phyloP scores from a whole-genome alignment of 2,797 vertebrate genomes.

The Pipistrellus nathusii region DNA sequence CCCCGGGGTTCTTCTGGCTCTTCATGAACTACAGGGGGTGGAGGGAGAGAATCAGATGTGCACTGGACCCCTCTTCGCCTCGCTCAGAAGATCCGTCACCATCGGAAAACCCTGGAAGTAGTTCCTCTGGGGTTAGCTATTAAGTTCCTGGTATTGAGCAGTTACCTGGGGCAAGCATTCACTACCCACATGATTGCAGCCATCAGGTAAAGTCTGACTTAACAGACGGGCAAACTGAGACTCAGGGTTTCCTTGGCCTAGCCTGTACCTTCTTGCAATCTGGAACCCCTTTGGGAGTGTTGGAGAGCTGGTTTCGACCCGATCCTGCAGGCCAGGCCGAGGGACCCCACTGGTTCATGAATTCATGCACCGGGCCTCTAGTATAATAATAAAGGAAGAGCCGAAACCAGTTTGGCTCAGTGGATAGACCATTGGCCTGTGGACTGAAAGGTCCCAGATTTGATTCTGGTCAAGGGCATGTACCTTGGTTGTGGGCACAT shows the following conservation, averaged over 20 bases:
- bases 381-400: not conserved
- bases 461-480: too few species aligned
- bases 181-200: not conserved
- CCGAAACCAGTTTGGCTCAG: not conserved
- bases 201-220: not conserved
- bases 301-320: too few species aligned
- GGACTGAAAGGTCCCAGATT: too few species aligned
- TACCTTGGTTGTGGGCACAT: too few species aligned
- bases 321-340: too few species aligned
- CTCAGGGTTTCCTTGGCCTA: not conserved
- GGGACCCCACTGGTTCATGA: too few species aligned
- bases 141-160: not conserved
- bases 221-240: not conserved
- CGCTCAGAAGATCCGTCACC: not conserved
- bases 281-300: too few species aligned
- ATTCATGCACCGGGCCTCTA: too few species aligned
- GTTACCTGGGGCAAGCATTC: not conserved
- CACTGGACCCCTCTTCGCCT: not conserved
- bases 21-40: constrained; percentile 75
- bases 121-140: not conserved
- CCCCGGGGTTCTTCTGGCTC: constrained; percentile 84
- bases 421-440: too few species aligned
- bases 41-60: not conserved
- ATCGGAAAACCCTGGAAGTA: not conserved
- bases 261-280: too few species aligned